A percentile compares a stretch with the other conserved stretches of the same genome.
Conservation (phyloP, 2,888 invertebrate species). For the Eurytoma adleriae region DNA sequence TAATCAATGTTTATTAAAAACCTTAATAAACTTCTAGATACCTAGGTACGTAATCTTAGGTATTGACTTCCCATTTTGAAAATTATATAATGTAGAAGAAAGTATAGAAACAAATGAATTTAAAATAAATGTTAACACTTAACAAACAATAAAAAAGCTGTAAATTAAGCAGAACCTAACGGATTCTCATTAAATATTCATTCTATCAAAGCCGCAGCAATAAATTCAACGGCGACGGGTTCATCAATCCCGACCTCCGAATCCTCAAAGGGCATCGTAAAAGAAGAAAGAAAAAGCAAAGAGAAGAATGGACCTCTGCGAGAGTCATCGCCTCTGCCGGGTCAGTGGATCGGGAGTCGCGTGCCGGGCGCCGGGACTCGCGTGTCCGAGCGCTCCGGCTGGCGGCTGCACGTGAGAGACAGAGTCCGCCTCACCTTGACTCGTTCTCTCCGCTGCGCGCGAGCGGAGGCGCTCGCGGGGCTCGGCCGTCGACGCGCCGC, state of each 20-base stretch:
- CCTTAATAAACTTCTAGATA: too few species aligned
- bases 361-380: conserved; percentile 60
- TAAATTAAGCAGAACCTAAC: too few species aligned
- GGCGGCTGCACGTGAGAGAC: not conserved
- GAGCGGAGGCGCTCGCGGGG: not conserved
- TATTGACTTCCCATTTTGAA: too few species aligned
- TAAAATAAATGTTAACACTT: too few species aligned
- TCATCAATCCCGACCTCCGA: not conserved
- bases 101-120: too few species aligned
- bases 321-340: conserved; percentile 62
- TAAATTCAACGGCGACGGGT: not conserved
- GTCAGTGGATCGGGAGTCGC: conserved; percentile 62
- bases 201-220: too few species aligned
- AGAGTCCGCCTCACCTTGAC: conserved; percentile 49
- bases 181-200: too few species aligned
- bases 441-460: conserved; percentile 21
- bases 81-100: too few species aligned
- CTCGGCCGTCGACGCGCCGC: not conserved
- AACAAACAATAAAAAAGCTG: too few species aligned
- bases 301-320: not conserved
- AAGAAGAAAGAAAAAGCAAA: not conserved
- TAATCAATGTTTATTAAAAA: too few species aligned
- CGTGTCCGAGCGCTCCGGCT: conserved; percentile 66
- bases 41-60: too few species aligned
- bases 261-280: not conserved